A percentile compares a stretch with the other conserved stretches of the same genome.
phyloP scores from a whole-genome alignment of 2,797 vertebrate species.

The Argya squamiceps region DNA sequence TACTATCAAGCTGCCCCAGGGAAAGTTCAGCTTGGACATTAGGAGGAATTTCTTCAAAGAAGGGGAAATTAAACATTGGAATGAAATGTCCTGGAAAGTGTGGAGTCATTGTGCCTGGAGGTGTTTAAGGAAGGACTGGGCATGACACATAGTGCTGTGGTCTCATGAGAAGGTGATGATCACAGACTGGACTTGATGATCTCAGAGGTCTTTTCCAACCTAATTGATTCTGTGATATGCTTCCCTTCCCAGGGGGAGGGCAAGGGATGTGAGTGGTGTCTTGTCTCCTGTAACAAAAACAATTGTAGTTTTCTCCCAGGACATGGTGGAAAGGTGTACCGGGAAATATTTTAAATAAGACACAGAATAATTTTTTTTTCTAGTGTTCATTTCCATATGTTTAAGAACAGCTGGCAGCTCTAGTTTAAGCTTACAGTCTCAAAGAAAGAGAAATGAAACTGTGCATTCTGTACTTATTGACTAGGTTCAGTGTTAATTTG shows the following conservation, averaged over 20 bases:
- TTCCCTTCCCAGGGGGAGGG: not conserved
- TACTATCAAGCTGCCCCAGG: not conserved
- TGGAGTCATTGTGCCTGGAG: not conserved
- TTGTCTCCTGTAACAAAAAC: not conserved
- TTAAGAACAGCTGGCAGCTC: not conserved
- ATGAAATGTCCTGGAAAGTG: not conserved
- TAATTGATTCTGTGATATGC: not conserved
- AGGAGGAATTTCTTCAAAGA: not conserved
- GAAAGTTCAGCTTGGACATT: not conserved
- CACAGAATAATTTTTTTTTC: not conserved
- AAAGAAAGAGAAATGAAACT: not conserved
- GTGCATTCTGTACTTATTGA: not conserved
- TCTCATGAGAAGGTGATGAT: not conserved
- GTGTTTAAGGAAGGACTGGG: not conserved
- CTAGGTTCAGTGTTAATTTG: not conserved
- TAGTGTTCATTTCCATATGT: not conserved
- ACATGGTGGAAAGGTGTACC: rapidly evolving
- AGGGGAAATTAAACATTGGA: not conserved
- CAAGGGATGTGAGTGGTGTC: not conserved
- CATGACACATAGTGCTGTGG: not conserved
- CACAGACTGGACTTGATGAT: not conserved
- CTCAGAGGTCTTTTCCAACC: not conserved
- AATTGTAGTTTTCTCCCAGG: not conserved
- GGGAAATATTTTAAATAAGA: not conserved
- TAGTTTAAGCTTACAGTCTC: not conserved